Evolutionary conservation across 1,140 invertebrate genomes (phyloP).

Genomic region (Bilobella aurantiaca): DNA sequence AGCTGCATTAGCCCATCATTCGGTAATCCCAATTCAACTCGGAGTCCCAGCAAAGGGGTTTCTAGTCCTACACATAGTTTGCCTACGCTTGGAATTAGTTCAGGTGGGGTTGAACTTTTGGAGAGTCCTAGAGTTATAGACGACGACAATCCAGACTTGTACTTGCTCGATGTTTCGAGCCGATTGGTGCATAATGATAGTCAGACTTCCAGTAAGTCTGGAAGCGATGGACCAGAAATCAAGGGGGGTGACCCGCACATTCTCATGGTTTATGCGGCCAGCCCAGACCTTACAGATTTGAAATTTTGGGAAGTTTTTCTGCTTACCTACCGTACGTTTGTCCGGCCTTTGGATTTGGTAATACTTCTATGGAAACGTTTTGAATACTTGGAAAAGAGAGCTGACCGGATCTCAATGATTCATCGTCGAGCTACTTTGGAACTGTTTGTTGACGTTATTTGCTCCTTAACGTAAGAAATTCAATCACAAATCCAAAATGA

Average conservation of each 20-base stretch:
- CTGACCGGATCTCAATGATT: slow-evolving; percentile 60
- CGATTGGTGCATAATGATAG: slow-evolving; percentile 22
- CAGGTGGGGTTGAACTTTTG: slow-evolving; percentile 24
- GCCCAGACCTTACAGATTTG: slow-evolving; percentile 53
- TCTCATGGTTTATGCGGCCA: slow-evolving; percentile 28
- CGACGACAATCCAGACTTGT: slow-evolving; percentile 25
- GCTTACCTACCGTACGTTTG: slow-evolving; percentile 80
- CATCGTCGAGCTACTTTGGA: slow-evolving; percentile 77
- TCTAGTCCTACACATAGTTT: slow-evolving; percentile 39
- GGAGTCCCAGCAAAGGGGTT: slow-evolving; percentile 38
- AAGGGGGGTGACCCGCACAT: slow-evolving; percentile 29
- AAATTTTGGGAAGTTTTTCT: slow-evolving; percentile 94
- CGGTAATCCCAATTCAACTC: slow-evolving; percentile 41
- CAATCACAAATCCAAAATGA: background rate
- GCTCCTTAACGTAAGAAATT: slow-evolving; percentile 73
- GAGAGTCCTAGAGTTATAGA: slow-evolving; percentile 23
- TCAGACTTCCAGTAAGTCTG: slow-evolving; percentile 10
- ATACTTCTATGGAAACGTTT: slow-evolving; percentile 76
- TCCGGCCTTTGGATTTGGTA: slow-evolving; percentile 72
- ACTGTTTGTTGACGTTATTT: slow-evolving; percentile 79
- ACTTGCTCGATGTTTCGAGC: slow-evolving; percentile 16
- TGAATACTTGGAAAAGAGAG: slow-evolving; percentile 63
- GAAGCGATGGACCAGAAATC: slow-evolving; percentile 31
- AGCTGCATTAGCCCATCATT: slow-evolving; percentile 13
- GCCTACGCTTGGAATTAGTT: slow-evolving; percentile 38